These are phyloP conservation scores for Euglossa dilemma DNA, from an alignment of 1,140 invertebrate genomes.

Conservation along the genomic window DNA sequence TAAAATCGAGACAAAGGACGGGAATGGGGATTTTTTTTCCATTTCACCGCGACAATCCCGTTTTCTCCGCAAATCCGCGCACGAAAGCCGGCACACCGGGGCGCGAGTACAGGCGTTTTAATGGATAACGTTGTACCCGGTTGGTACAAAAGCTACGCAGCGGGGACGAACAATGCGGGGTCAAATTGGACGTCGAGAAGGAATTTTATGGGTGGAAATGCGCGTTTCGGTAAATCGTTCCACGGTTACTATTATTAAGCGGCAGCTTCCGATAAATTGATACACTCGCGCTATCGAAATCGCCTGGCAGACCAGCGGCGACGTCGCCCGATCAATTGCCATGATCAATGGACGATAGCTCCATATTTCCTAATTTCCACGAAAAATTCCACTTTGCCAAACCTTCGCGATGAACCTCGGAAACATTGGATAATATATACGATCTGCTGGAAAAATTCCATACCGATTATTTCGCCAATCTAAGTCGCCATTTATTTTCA, in stretches of 20 bases:
- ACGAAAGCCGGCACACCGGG: no score
- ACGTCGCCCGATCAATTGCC: not conserved
- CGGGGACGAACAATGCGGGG: conserved; percentile 1
- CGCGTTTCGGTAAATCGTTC: conserved; percentile 33
- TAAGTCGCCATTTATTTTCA: no score
- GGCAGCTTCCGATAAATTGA: conserved; percentile 27
- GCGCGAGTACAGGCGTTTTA: not conserved
- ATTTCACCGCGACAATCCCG: not conserved
- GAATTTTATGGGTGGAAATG: conserved; percentile 23
- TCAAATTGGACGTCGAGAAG: conserved; percentile 37
- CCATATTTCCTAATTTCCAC: not conserved
- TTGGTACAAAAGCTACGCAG: conserved; percentile 8
- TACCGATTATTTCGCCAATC: no score
- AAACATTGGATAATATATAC: no score
- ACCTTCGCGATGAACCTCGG: no score
- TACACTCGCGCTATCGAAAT: conserved; percentile 12
- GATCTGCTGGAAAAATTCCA: no score
- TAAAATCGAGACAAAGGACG: no score
- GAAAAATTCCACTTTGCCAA: no score
- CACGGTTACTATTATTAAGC: conserved; percentile 24
- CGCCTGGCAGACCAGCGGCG: not conserved
- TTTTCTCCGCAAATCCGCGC: not conserved
- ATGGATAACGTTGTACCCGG: conserved; percentile 6
- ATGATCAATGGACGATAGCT: not conserved
- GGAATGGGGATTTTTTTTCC: not conserved